Evolutionary conservation across 1,140 invertebrate species (phyloP).

Genomic region (Bombus ignitus): DNA sequence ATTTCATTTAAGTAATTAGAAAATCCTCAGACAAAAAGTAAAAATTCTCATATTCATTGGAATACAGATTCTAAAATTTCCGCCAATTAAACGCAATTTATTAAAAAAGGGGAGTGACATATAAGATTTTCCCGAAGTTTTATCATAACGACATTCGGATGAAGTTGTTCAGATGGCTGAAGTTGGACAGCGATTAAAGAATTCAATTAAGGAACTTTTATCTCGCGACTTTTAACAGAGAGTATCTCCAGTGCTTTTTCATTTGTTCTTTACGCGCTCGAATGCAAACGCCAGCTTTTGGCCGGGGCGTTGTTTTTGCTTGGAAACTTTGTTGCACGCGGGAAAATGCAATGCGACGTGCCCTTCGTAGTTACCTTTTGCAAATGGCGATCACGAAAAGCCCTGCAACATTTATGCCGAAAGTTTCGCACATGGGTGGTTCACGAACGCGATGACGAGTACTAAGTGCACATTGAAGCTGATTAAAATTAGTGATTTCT

Average conservation of each 20-base stretch:
- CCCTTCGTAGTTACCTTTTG: conserved; percentile 27
- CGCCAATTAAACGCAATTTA: too few species aligned
- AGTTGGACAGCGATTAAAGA: background rate
- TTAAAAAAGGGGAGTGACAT: background rate
- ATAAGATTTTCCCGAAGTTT: background rate
- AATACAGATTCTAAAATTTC: too few species aligned
- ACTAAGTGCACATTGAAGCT: background rate
- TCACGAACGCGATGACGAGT: conserved; percentile 17
- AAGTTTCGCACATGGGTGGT: conserved; percentile 38
- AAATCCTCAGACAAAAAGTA: too few species aligned
- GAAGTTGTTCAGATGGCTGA: background rate
- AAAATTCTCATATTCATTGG: too few species aligned
- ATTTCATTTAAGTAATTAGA: too few species aligned
- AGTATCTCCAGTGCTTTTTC: background rate
- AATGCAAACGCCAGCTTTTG: background rate
- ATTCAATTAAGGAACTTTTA: conserved; percentile 19
- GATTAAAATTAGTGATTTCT: conserved; percentile 15
- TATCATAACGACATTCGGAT: background rate
- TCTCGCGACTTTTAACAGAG: background rate
- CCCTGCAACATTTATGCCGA: conserved; percentile 36
- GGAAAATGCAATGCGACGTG: conserved; percentile 27
- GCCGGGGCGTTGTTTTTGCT: conserved; percentile 17
- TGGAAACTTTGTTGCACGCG: conserved; percentile 3
- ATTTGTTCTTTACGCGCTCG: background rate
- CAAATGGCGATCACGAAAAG: conserved; percentile 48